phyloP scores from a whole-genome alignment of 2,113 vertebrate genomes.

The Bufo gargarizans region DNA sequence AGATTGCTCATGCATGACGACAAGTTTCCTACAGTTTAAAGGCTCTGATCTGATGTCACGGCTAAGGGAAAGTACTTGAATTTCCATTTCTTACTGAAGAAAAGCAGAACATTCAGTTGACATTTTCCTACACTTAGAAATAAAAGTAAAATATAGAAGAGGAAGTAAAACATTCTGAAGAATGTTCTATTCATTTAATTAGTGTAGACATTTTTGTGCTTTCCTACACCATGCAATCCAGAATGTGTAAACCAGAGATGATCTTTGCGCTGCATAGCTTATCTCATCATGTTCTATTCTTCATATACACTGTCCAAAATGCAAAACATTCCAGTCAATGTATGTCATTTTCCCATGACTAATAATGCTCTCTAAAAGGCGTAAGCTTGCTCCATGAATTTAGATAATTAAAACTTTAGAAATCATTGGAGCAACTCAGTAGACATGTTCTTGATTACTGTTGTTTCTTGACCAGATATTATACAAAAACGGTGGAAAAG shows the following conservation, averaged over 20 bases:
- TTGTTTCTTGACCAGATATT: no score
- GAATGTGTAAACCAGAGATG: not conserved
- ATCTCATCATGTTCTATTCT: not conserved
- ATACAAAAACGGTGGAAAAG: no score
- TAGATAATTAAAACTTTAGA: not conserved
- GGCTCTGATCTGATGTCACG: not conserved
- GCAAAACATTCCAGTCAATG: not conserved
- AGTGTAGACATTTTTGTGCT: not conserved
- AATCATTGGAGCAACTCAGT: not conserved
- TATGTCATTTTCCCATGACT: not conserved
- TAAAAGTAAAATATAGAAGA: not conserved
- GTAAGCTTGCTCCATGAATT: not conserved
- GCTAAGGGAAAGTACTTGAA: not conserved
- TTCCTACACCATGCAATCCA: not conserved
- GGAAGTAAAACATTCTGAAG: conserved; percentile 9
- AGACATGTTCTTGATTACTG: not conserved
- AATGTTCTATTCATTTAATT: not conserved
- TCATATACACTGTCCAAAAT: not conserved
- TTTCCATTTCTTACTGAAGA: not conserved
- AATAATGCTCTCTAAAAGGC: not conserved
- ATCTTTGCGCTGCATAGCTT: not conserved
- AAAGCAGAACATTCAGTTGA: conserved; percentile 34
- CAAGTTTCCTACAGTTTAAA: not conserved
- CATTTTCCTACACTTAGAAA: not conserved
- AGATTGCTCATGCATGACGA: not conserved